phyloP scores from a whole-genome alignment of 1,140 invertebrate species.

The Trachymyrmex septentrionalis region DNA sequence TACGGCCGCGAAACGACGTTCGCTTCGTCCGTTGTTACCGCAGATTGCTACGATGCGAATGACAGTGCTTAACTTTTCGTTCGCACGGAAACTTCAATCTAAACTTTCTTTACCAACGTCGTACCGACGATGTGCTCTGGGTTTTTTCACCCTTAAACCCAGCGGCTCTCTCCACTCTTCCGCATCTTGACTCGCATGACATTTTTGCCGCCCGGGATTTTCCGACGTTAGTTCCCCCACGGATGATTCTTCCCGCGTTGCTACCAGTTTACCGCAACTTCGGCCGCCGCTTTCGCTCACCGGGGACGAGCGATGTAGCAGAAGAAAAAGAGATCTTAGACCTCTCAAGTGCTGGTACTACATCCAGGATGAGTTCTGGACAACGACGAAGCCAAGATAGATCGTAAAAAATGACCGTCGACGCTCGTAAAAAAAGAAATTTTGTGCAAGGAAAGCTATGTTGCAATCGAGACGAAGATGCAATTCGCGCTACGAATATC shows the following conservation, averaged over 20 bases:
- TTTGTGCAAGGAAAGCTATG: neutral
- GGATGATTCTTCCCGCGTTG: slow-evolving; percentile 59
- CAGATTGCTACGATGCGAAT: slow-evolving; percentile 73
- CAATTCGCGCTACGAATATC: neutral
- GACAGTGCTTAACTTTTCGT: slow-evolving; percentile 81
- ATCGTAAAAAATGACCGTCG: slow-evolving; percentile 73
- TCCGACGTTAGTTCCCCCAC: slow-evolving; percentile 32
- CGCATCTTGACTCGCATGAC: slow-evolving; percentile 15
- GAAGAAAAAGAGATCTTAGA: slow-evolving; percentile 58
- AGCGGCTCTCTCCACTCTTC: neutral
- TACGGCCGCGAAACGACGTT: slow-evolving; percentile 51
- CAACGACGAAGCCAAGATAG: slow-evolving; percentile 57
- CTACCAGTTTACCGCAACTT: slow-evolving; percentile 58
- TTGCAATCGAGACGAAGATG: slow-evolving; percentile 13
- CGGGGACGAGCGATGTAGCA: slow-evolving; percentile 28
- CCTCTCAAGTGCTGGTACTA: slow-evolving; percentile 40
- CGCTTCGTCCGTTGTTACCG: slow-evolving; percentile 66
- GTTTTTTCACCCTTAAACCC: slow-evolving; percentile 22
- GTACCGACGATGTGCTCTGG: neutral
- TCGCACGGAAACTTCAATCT: slow-evolving; percentile 79
- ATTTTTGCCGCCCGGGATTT: slow-evolving; percentile 51
- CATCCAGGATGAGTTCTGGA: slow-evolving; percentile 65
- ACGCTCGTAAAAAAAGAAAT: slow-evolving; percentile 67
- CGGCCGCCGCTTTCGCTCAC: slow-evolving; percentile 17
- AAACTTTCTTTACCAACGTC: slow-evolving; percentile 74